Base-by-base conservation (phyloP, 2,797 vertebrate species). In the Staurois parvus region DNA sequence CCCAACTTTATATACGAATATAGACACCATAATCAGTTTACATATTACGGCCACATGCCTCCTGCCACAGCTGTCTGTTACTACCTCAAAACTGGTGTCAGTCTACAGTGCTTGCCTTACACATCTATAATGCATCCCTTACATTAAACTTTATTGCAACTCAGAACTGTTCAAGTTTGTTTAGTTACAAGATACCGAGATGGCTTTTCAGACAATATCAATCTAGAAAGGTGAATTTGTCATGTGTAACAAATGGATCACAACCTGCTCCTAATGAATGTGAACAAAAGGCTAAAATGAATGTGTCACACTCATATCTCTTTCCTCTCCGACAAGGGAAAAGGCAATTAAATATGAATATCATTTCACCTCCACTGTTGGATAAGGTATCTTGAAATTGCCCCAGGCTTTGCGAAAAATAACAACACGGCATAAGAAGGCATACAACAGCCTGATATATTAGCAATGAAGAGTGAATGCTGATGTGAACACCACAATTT, bases 331-430 rank as follows among this genome's bases (percentile, higher is more conserved):
- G 66, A 84, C 77, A 67, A 30, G 70, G 72, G 77, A 75, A 59
- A 85, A 80, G 21, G 34, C 84, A 85, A 85, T 85, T 85, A 85
- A 80, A 85, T 80, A 80, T 74, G 76, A 85, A 85, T 85, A 85
- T 85, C 15, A 85, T 67, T 80, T 80, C 59, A 80, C 84, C 30
- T 73, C 29, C 17, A 34, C 64, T 59, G 62, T 34, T 34, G 75
- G 84, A 80, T 52, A 75, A 75, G 84, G 59, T 69, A 74, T 21
- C 29, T 24, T n/a, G 78, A 62, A 45, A 62, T 10, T 40, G 72
- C 78, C 73, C 72, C 40, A 32, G 78, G 84, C 78, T 70, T 32
- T 76, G 62, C 4, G 26, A 69, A 24, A 79, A 76, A 85, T 81
- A 72, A 75, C 37, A 81, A 40, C 28, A 34, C 17, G 15, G 26